These are phyloP conservation scores for Ophonus ardosiacus DNA, from an alignment of 2,888 invertebrate genomes.

Conservation along the genomic window DNA sequence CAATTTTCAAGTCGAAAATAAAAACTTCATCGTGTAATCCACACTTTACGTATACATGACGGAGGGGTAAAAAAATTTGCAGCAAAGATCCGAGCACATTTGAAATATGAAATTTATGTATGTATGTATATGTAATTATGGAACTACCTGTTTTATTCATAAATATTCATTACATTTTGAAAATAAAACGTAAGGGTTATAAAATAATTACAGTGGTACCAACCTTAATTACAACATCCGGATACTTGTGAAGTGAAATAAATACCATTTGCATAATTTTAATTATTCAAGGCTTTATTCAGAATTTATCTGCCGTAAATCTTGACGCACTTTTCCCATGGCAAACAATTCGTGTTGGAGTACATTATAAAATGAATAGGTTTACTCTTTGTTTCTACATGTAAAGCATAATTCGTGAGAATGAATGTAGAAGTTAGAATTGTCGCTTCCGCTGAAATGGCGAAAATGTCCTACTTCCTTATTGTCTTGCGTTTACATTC, in stretches of 20 bases:
- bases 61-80: too few species aligned
- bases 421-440: not conserved
- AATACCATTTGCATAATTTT: conserved; percentile 37
- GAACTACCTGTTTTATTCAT: conserved; percentile 21
- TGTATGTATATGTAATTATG: conserved; percentile 17
- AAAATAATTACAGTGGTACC: conserved; percentile 19
- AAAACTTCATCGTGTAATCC: too few species aligned
- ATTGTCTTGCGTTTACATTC: not conserved
- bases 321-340: conserved; percentile 15
- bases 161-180: conserved; percentile 9
- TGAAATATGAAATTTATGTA: conserved; percentile 41
- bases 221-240: conserved; percentile 21
- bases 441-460: not conserved
- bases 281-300: conserved; percentile 36
- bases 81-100: not conserved
- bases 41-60: too few species aligned
- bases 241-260: conserved; percentile 20
- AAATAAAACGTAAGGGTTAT: conserved; percentile 10
- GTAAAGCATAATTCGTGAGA: not conserved
- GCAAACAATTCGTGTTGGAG: not conserved
- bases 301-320: conserved; percentile 17
- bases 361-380: not conserved
- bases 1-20: too few species aligned
- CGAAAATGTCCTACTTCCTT: not conserved
- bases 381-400: not conserved